A percentile compares a stretch with the other conserved stretches of the same genome.
Evolutionary conservation across 2,113 vertebrate genomes (phyloP).

Genomic region (Potamarius usumacintae): DNA sequence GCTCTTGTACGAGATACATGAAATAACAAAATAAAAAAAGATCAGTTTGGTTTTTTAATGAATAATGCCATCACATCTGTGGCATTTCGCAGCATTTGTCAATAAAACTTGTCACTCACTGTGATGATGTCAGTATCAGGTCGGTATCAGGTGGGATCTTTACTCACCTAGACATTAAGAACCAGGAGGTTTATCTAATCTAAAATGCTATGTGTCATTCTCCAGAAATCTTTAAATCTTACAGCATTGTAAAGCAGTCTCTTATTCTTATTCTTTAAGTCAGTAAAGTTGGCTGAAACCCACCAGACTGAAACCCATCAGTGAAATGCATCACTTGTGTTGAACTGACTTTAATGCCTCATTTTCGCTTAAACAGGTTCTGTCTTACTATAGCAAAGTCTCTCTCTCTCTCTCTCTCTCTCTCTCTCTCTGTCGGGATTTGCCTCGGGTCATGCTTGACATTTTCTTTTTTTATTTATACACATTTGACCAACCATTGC

Average conservation of each 20-base stretch:
- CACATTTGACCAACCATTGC: conserved; percentile 28
- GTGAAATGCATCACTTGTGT: not conserved
- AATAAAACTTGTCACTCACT: not conserved
- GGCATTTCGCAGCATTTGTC: not conserved
- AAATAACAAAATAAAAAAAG: not conserved
- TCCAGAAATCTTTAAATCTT: not conserved
- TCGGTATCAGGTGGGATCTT: not conserved
- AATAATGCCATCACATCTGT: not conserved
- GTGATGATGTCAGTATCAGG: not conserved
- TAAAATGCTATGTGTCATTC: not conserved
- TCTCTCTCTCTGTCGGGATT: conserved; percentile 11
- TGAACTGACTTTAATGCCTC: not conserved
- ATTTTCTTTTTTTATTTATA: conserved; percentile 33
- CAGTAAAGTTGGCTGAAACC: not conserved
- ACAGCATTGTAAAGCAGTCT: not conserved
- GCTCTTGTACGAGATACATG: not conserved
- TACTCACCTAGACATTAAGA: not conserved
- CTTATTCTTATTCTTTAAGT: not conserved
- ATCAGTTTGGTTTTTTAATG: not conserved
- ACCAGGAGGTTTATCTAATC: not conserved
- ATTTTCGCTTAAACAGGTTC: not conserved
- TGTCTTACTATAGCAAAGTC: conserved; percentile 12
- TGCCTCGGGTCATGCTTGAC: conserved; percentile 20
- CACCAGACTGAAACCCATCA: not conserved
- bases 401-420: not conserved